phyloP scores from a whole-genome alignment of 2,113 vertebrate species.

The Neomonachus schauinslandi region DNA sequence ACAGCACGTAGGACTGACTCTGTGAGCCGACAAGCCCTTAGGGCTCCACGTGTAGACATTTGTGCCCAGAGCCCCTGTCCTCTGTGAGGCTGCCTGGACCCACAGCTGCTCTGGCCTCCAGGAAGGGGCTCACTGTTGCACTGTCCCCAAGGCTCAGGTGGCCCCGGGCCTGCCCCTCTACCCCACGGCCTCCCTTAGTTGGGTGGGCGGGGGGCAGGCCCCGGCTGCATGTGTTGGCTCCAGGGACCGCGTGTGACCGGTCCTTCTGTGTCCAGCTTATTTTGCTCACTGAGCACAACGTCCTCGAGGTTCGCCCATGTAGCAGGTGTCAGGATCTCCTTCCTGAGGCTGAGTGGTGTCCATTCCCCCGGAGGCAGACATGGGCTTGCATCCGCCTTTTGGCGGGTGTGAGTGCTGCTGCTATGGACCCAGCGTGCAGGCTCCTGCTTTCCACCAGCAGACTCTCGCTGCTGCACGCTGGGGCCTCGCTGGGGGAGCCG shows the following conservation, averaged over 20 bases:
- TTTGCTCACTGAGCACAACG: fast-evolving
- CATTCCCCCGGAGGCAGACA: not conserved
- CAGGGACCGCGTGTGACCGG: not conserved
- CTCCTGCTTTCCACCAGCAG: not conserved
- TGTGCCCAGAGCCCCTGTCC: not conserved
- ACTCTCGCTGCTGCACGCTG: not conserved
- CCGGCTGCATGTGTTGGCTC: not conserved
- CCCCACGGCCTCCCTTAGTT: not conserved
- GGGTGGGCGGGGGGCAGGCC: not conserved
- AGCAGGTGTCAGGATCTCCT: not conserved
- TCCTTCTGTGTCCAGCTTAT: too few species aligned
- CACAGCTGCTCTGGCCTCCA: not conserved
- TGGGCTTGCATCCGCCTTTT: not conserved
- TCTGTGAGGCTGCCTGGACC: not conserved
- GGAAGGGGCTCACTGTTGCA: not conserved
- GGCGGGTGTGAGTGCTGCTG: not conserved
- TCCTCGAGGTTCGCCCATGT: not conserved
- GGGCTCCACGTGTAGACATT: not conserved
- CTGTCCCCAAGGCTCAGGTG: not conserved
- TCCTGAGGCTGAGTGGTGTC: not conserved
- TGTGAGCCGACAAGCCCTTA: not conserved
- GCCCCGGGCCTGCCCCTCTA: not conserved
- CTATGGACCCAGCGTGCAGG: fast-evolving
- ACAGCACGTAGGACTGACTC: not conserved
- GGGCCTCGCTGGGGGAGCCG: not conserved